Conservation (phyloP, 1,140 invertebrate species). For the Sogatella furcifera region DNA sequence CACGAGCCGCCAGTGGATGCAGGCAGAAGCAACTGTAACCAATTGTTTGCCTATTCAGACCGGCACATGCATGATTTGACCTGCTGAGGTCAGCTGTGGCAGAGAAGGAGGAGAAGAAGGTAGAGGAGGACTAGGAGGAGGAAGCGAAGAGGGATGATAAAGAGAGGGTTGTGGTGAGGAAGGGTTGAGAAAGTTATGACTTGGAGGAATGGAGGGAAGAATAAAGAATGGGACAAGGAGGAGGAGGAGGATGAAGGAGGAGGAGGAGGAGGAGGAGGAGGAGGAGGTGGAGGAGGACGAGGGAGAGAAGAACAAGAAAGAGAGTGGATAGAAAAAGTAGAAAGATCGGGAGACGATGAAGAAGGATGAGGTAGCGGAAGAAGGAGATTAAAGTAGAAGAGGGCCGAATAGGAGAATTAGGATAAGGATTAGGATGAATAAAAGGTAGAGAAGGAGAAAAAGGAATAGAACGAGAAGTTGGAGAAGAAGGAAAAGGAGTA, state of each 20-base stretch:
- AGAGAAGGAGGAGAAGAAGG: neutral
- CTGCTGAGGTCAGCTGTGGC: neutral
- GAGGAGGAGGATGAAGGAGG: neutral
- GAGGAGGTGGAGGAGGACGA: neutral
- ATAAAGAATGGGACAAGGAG: neutral
- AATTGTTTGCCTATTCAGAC: too few relatives aligned
- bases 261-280: too few relatives aligned
- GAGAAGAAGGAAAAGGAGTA: neutral
- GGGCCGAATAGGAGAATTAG: neutral
- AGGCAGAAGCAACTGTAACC: too few relatives aligned
- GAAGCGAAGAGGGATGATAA: neutral
- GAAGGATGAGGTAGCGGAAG: neutral
- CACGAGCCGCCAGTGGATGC: too few relatives aligned
- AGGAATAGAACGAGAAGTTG: neutral
- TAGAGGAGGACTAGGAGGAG: neutral
- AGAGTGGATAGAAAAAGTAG: conserved; percentile 1
- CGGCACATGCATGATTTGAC: too few relatives aligned
- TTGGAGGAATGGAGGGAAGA: neutral
- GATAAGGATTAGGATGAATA: too few relatives aligned
- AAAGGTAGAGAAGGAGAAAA: neutral
- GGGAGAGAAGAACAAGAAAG: neutral
- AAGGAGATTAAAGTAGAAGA: neutral
- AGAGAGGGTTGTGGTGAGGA: neutral
- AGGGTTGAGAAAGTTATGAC: neutral
- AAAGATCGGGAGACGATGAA: neutral